These are phyloP conservation scores for Sweltsa coloradensis DNA, from an alignment of 1,140 invertebrate species.

Conservation along the genomic window DNA sequence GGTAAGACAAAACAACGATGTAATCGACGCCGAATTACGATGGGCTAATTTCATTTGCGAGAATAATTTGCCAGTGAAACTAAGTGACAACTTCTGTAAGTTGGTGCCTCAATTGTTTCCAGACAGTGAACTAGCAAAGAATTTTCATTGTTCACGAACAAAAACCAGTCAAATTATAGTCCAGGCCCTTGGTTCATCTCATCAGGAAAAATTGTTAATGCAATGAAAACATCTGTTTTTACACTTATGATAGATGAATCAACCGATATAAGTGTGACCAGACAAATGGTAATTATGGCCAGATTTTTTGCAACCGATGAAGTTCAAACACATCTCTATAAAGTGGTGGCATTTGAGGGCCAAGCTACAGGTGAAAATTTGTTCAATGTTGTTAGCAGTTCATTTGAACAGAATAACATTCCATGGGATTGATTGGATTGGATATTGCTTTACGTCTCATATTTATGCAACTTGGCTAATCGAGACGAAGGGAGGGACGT, in stretches of 20 bases:
- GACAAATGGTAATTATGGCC: not conserved
- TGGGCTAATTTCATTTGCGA: slow-evolving; percentile 1
- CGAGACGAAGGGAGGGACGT: too few relatives aligned
- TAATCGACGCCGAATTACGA: not conserved
- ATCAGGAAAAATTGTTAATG: not conserved
- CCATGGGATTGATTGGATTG: too few relatives aligned
- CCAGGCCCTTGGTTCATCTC: not conserved
- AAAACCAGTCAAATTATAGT: slow-evolving; percentile 4
- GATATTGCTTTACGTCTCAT: too few relatives aligned
- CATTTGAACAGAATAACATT: not conserved
- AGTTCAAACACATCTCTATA: not conserved
- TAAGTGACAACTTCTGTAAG: not conserved
- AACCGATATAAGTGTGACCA: not conserved
- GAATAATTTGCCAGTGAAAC: slow-evolving; percentile 1
- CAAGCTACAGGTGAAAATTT: not conserved
- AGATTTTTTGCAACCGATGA: not conserved
- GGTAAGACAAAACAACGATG: not conserved
- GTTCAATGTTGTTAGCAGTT: not conserved
- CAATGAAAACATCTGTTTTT: not conserved
- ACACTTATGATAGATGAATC: not conserved
- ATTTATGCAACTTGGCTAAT: too few relatives aligned
- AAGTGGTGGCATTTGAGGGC: not conserved
- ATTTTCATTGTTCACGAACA: slow-evolving; percentile 1
- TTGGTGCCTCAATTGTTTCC: not conserved
- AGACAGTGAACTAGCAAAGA: slow-evolving; percentile 1